These are phyloP conservation scores for Drosophila bipectinata DNA, from an alignment of 1,140 invertebrate genomes.

Conservation along the genomic window DNA sequence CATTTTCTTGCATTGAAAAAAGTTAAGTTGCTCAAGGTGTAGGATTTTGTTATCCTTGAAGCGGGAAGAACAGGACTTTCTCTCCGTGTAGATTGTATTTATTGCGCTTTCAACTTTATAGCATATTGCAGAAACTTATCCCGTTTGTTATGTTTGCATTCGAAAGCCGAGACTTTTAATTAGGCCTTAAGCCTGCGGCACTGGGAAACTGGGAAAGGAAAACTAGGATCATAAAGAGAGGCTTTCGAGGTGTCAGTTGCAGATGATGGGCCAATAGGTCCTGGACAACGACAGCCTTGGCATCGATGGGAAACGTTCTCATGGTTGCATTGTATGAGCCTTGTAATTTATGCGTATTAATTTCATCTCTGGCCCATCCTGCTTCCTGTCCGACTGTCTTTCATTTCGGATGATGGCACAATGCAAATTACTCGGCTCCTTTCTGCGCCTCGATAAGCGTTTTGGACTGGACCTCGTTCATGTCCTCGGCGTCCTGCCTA, in stretches of 20 bases:
- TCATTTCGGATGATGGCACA: slow-evolving; percentile 30
- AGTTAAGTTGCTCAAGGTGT: background rate
- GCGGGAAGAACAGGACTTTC: background rate
- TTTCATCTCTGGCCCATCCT: slow-evolving; percentile 75
- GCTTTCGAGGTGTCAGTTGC: slow-evolving; percentile 23
- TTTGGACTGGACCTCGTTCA: slow-evolving; percentile 32
- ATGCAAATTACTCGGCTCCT: slow-evolving; percentile 50
- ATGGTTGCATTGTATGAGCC: slow-evolving; percentile 44
- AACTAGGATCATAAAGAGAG: slow-evolving; percentile 10
- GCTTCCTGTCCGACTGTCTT: slow-evolving; percentile 54
- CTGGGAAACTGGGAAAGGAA: slow-evolving; percentile 15
- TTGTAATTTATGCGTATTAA: slow-evolving; percentile 80
- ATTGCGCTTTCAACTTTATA: slow-evolving; percentile 18
- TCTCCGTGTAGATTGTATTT: slow-evolving; percentile 4
- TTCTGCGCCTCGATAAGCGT: slow-evolving; percentile 46
- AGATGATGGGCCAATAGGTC: slow-evolving; percentile 1
- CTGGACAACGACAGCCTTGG: background rate
- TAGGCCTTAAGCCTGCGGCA: slow-evolving; percentile 9
- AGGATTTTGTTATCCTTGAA: no score
- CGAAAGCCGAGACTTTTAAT: slow-evolving; percentile 40
- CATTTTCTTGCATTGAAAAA: slow-evolving; percentile 16
- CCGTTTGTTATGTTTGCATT: slow-evolving; percentile 26
- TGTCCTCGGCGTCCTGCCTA: slow-evolving; percentile 16
- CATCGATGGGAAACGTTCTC: slow-evolving; percentile 27
- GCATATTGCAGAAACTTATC: slow-evolving; percentile 24